Evolutionary conservation across 2,888 invertebrate species (phyloP).

Genomic region (Drosophila rubida): DNA sequence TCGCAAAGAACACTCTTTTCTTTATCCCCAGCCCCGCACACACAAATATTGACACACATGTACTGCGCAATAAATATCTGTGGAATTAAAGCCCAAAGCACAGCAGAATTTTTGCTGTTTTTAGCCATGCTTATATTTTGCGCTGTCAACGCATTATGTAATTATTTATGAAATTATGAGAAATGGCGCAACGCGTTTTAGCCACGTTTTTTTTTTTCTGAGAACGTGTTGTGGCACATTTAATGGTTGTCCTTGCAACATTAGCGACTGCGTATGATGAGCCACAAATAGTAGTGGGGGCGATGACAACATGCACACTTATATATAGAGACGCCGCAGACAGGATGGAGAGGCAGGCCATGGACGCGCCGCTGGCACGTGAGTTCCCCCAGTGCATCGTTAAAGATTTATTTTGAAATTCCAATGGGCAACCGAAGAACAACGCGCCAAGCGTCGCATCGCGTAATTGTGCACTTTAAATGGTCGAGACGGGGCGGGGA

Average conservation of each 20-base stretch:
- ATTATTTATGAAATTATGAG: conserved; percentile 77
- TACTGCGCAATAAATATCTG: conserved; percentile 9
- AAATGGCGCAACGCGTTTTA: conserved; percentile 53
- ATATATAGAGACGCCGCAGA: conserved; percentile 3
- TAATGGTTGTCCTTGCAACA: conserved; percentile 62
- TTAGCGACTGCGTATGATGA: conserved; percentile 55
- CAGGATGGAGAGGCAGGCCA: conserved; percentile 1
- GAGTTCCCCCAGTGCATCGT: conserved; percentile 66
- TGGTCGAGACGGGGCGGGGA: neutral
- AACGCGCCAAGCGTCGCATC: conserved; percentile 49
- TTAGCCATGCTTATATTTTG: conserved; percentile 4
- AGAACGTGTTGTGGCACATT: conserved; percentile 70
- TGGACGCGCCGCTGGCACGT: conserved; percentile 43
- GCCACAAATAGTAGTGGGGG: conserved; percentile 33
- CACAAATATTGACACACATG: neutral
- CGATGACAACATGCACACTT: conserved; percentile 38
- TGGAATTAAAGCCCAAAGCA: conserved; percentile 5
- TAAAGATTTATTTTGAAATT: conserved; percentile 75
- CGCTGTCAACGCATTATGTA: conserved; percentile 76
- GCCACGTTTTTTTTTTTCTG: conserved; percentile 15
- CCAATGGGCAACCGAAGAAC: conserved; percentile 51
- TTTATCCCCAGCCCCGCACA: neutral
- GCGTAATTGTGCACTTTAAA: conserved; percentile 64
- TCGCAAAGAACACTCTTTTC: conserved; percentile 21
- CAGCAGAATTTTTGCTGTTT: conserved; percentile 10